Conservation (phyloP, 2,888 invertebrate species). For the Lycaena phlaeas region DNA sequence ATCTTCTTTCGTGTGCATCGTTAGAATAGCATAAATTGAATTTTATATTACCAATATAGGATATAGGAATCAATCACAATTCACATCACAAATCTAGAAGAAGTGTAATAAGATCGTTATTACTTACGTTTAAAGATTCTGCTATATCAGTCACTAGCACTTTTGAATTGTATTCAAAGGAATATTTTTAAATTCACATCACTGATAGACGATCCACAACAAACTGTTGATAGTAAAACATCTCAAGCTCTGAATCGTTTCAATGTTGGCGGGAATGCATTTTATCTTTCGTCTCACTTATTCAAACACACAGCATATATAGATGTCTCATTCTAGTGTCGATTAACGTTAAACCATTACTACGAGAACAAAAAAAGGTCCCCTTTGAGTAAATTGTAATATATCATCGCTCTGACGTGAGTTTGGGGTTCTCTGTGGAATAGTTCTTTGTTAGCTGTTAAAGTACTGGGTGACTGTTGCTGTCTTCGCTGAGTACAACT, state of each 20-base stretch:
- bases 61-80: no score
- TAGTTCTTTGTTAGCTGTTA: conserved; percentile 45
- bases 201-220: conserved; percentile 39
- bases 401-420: conserved; percentile 68
- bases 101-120: no score
- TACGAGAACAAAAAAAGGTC: conserved; percentile 70
- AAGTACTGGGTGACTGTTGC: conserved; percentile 59
- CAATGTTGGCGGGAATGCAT: conserved; percentile 58
- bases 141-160: no score
- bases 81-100: no score
- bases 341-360: conserved; percentile 70
- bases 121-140: no score
- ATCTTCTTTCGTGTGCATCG: no score
- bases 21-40: no score
- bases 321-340: conserved; percentile 30
- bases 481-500: conserved; percentile 22
- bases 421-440: conserved; percentile 48
- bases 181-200: conserved; percentile 30
- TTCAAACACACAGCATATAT: conserved; percentile 18
- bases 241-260: conserved; percentile 51
- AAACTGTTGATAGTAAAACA: conserved; percentile 63
- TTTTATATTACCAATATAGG: no score
- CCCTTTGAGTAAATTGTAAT: conserved; percentile 70
- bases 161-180: no score
- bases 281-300: conserved; percentile 32